A percentile compares a stretch with the other conserved stretches of the same genome.
phyloP scores from a whole-genome alignment of 2,888 invertebrate species.

The Campaea margaritaria region DNA sequence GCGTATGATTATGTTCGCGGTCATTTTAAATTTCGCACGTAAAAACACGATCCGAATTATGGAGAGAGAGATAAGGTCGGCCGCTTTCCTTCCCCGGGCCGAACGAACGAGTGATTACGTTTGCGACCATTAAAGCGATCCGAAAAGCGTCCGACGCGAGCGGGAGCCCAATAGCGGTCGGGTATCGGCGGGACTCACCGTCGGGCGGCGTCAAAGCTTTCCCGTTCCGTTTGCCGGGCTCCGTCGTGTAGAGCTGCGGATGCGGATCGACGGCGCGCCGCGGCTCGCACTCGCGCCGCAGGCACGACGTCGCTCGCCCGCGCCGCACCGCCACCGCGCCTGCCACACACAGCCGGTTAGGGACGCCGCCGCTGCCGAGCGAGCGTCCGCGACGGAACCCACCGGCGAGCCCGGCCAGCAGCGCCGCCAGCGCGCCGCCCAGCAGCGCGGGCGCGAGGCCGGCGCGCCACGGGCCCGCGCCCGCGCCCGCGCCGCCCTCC shows the following conservation, averaged over 20 bases:
- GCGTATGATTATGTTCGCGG: too few relatives aligned
- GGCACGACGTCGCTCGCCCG: constrained; percentile 38
- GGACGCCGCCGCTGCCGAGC: constrained; percentile 36
- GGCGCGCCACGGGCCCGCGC: constrained; percentile 48
- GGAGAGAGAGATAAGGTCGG: too few relatives aligned
- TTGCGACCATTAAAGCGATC: too few relatives aligned
- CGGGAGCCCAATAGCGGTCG: too few relatives aligned
- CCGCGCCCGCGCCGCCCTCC: constrained; percentile 43
- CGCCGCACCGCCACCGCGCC: constrained; percentile 39
- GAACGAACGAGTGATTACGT: too few relatives aligned
- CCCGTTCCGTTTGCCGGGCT: constrained; percentile 60
- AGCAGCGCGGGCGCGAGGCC: constrained; percentile 53
- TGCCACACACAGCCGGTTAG: too few relatives aligned
- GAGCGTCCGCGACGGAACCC: neutral
- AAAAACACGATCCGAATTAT: too few relatives aligned
- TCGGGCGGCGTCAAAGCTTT: constrained; percentile 60
- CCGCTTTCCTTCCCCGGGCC: too few relatives aligned
- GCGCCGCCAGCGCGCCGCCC: constrained; percentile 52
- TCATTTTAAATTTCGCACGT: too few relatives aligned
- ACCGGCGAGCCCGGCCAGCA: constrained; percentile 36
- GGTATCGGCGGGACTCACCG: constrained; percentile 41
- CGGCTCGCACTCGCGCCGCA: constrained; percentile 40
- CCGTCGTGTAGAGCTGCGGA: constrained; percentile 61
- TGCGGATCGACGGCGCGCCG: constrained; percentile 44
- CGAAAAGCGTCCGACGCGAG: too few relatives aligned